A percentile compares a stretch with the other conserved stretches of the same genome.
Conservation (phyloP, 2,797 vertebrate species). For the Brotula barbata region DNA sequence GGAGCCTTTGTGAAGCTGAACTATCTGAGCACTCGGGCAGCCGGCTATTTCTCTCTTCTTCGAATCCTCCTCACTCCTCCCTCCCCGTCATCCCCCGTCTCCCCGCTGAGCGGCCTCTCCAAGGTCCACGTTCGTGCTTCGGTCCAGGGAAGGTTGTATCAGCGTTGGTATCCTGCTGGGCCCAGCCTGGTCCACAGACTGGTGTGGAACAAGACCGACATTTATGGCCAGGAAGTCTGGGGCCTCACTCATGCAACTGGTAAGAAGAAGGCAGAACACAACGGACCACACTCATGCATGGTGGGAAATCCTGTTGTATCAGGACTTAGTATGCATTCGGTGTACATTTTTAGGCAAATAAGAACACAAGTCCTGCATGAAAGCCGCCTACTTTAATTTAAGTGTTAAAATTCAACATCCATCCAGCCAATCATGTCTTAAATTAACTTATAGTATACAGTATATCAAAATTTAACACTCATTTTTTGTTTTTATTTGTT, state of each 20-base stretch:
- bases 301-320: too few relatives aligned
- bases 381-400: too few relatives aligned
- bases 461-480: too few relatives aligned
- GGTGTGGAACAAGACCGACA: slow-evolving; percentile 96
- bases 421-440: too few relatives aligned
- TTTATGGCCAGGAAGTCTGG: slow-evolving; percentile 95
- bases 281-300: not conserved
- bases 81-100: slow-evolving; percentile 75
- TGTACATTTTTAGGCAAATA: too few relatives aligned
- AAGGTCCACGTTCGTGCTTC: slow-evolving; percentile 92
- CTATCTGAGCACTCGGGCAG: slow-evolving; percentile 92
- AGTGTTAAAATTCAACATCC: too few relatives aligned
- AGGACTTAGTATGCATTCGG: too few relatives aligned
- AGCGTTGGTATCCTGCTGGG: slow-evolving; percentile 94
- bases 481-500: too few relatives aligned
- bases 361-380: too few relatives aligned
- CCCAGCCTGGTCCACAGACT: slow-evolving; percentile 89
- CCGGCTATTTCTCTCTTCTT: slow-evolving; percentile 91
- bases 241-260: slow-evolving; percentile 91
- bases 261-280: too few relatives aligned
- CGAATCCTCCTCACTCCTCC: slow-evolving; percentile 90
- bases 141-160: slow-evolving; percentile 90
- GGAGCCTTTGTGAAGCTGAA: slow-evolving; percentile 93
- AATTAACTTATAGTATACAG: too few relatives aligned
- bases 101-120: slow-evolving; percentile 81